Percentiles rank a stretch among this genome's conserved stretches.
These are phyloP conservation scores for Carapus acus DNA, from an alignment of 2,797 vertebrate species.

Conservation along the genomic window DNA sequence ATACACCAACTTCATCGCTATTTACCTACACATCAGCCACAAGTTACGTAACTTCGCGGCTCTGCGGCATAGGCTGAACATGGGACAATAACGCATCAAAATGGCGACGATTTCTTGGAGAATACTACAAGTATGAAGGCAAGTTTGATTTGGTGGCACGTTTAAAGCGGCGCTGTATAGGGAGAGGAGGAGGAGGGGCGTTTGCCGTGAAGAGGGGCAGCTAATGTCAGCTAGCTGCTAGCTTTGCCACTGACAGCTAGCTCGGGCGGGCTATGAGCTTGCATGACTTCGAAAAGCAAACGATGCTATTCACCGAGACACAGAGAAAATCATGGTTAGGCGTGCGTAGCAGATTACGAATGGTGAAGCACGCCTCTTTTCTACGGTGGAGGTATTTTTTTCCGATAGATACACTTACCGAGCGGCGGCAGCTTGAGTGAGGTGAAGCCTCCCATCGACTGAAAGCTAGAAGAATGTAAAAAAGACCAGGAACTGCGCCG, in stretches of 20 bases:
- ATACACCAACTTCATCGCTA: slow-evolving; percentile 30
- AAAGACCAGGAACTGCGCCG: slow-evolving; percentile 54
- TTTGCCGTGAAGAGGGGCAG: slow-evolving; percentile 11
- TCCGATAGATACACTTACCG: slow-evolving; percentile 45
- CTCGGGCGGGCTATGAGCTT: slow-evolving; percentile 50
- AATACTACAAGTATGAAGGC: not conserved
- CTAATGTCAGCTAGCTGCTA: slow-evolving; percentile 23
- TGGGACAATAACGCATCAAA: not conserved
- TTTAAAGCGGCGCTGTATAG: rapidly evolving
- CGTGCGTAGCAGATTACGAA: rapidly evolving
- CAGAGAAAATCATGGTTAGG: not conserved
- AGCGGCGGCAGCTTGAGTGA: slow-evolving; percentile 22
- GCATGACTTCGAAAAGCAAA: slow-evolving; percentile 33
- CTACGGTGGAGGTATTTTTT: not conserved
- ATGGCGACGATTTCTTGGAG: too few relatives aligned
- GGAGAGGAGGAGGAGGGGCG: too few relatives aligned
- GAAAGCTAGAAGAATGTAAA: slow-evolving; percentile 39
- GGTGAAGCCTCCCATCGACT: slow-evolving; percentile 39
- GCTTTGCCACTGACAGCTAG: slow-evolving; percentile 59
- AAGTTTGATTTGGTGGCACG: not conserved
- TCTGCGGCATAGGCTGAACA: slow-evolving; percentile 34
- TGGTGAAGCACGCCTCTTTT: rapidly evolving
- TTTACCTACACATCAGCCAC: slow-evolving; percentile 58
- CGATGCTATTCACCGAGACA: slow-evolving; percentile 3
- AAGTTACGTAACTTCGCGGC: slow-evolving; percentile 53